A percentile compares a stretch with the other conserved stretches of the same genome.
Conservation (phyloP, 2,797 vertebrate species). For the Pseudotriccus pelzelni region DNA sequence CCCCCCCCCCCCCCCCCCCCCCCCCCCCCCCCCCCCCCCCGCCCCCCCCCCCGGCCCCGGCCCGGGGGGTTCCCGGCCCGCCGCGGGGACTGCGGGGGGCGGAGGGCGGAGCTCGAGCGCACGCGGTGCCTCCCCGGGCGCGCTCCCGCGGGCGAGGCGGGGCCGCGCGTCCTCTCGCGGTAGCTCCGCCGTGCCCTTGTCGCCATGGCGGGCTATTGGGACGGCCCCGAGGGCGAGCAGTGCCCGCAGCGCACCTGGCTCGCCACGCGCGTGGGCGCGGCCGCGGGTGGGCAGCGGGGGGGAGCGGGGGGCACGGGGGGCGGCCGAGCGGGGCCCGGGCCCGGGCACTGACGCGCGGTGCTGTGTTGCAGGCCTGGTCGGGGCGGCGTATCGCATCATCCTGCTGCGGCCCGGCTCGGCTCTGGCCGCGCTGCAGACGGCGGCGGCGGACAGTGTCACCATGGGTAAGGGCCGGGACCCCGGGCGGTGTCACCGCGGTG, state of each 20-base stretch:
- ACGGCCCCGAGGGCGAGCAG: not conserved
- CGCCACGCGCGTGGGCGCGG: not conserved
- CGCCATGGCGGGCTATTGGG: not conserved
- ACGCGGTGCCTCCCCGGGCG: no score
- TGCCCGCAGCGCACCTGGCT: not conserved
- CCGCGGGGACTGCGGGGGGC: no score
- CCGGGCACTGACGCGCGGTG: not conserved
- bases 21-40: no score
- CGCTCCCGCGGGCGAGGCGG: not conserved
- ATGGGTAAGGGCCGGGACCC: not conserved
- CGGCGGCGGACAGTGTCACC: not conserved
- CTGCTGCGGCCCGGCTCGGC: conserved; percentile 26
- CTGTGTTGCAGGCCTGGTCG: conserved; percentile 27
- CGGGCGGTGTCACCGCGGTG: not conserved
- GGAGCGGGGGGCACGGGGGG: not conserved
- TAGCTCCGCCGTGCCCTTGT: accelerated
- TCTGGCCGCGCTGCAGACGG: not conserved
- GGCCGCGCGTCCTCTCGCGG: not conserved
- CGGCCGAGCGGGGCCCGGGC: not conserved
- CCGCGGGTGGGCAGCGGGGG: not conserved
- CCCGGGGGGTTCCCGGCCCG: no score
- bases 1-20: no score
- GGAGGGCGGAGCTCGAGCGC: no score
- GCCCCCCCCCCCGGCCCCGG: no score
- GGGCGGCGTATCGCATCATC: conserved; percentile 24